phyloP scores from a whole-genome alignment of 2,797 vertebrate genomes.

The Pachyuromys duprasi region DNA sequence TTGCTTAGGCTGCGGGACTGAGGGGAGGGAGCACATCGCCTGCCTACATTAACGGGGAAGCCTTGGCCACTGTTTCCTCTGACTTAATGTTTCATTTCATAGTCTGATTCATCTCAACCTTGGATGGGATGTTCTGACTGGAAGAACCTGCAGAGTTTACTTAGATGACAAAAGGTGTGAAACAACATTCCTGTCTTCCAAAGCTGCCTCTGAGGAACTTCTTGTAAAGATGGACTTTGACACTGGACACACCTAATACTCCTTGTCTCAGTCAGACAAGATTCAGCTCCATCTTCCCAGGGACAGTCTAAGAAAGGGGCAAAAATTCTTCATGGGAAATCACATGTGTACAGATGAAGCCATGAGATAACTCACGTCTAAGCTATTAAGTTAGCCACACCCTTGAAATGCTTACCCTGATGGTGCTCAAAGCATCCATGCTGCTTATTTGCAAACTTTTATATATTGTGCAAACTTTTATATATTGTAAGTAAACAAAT shows the following conservation, averaged over 20 bases:
- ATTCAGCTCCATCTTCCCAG: background rate
- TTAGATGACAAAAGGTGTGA: background rate
- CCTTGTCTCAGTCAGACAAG: background rate
- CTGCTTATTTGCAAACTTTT: background rate
- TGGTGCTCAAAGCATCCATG: background rate
- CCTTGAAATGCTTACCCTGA: background rate
- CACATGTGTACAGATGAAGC: background rate
- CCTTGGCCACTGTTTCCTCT: background rate
- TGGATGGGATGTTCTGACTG: background rate
- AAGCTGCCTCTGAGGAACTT: background rate
- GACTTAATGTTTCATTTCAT: background rate
- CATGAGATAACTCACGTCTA: background rate
- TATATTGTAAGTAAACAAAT: background rate
- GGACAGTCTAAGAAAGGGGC: background rate
- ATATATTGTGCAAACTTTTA: background rate
- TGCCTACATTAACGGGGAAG: no score
- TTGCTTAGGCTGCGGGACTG: background rate
- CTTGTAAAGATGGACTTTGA: background rate
- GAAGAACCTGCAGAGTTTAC: background rate
- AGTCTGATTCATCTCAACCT: background rate
- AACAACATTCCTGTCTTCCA: background rate
- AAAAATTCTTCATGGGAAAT: background rate
- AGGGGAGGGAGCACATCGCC: background rate
- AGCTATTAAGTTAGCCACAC: background rate
- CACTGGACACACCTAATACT: rapidly evolving